A percentile compares a stretch with the other conserved stretches of the same genome.
phyloP scores from a whole-genome alignment of 2,113 vertebrate genomes.

The Cyanistes caeruleus region DNA sequence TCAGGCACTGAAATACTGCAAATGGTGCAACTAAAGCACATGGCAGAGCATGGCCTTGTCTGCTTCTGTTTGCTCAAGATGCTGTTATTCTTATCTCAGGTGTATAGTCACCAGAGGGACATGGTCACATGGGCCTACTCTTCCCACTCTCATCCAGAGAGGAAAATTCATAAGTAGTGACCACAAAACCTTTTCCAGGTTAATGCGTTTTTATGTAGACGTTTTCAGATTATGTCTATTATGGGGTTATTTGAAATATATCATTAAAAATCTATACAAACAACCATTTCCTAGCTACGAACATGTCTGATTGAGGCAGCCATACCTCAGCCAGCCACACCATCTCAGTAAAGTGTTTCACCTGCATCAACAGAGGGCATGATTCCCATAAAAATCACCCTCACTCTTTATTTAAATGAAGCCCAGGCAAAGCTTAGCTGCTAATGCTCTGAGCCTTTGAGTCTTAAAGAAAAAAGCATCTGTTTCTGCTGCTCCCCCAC shows the following conservation, averaged over 20 bases:
- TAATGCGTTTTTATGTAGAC: neutral
- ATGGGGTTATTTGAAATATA: neutral
- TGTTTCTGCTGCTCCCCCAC: neutral
- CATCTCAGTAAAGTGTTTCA: neutral
- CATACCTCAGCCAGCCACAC: accelerated
- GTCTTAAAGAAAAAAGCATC: neutral
- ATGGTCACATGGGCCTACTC: accelerated
- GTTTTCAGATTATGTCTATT: neutral
- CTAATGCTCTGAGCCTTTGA: neutral
- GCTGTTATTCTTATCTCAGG: neutral
- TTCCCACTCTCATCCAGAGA: accelerated
- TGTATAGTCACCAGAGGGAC: neutral
- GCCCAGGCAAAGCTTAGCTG: neutral
- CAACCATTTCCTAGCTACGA: neutral
- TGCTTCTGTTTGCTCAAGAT: neutral
- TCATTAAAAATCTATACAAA: neutral
- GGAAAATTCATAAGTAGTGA: neutral
- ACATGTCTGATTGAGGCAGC: neutral
- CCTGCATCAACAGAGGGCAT: neutral
- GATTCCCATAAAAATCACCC: neutral
- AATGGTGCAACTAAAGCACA: accelerated
- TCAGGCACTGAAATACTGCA: neutral
- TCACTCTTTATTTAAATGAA: neutral
- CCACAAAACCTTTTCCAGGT: neutral
- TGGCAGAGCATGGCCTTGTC: accelerated